These are phyloP conservation scores for Graptemys geographica DNA, from an alignment of 2,797 vertebrate genomes.

Conservation along the genomic window DNA sequence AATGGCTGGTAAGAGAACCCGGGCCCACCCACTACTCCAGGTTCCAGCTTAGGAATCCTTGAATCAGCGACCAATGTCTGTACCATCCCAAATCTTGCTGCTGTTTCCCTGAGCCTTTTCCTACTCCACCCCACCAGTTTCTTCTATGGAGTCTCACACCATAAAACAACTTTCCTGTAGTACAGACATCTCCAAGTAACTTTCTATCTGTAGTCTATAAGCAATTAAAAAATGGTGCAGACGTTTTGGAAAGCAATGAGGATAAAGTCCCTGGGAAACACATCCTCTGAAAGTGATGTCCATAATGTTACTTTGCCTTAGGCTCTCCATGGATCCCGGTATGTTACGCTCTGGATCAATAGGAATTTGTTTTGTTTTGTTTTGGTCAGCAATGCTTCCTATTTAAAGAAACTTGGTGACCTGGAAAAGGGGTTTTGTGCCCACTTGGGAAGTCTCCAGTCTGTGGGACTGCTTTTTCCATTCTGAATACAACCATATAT, in stretches of 20 bases:
- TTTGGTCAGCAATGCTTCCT: conserved; percentile 56
- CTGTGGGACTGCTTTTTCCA: conserved; percentile 69
- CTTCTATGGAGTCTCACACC: no score
- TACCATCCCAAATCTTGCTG: no score
- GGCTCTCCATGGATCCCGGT: rapidly evolving
- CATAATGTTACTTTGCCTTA: conserved; percentile 23
- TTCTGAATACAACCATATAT: conserved; percentile 76
- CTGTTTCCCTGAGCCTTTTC: no score
- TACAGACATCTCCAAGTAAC: no score
- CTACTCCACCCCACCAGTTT: no score
- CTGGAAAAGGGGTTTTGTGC: conserved; percentile 66
- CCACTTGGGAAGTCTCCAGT: conserved; percentile 64
- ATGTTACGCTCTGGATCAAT: conserved; percentile 24
- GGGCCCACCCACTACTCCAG: no score
- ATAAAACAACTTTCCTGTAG: no score
- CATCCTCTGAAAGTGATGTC: background rate
- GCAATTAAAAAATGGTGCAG: background rate
- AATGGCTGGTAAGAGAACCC: no score
- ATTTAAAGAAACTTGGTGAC: conserved; percentile 56
- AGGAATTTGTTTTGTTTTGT: background rate
- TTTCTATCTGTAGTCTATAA: background rate
- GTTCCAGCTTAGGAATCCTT: no score
- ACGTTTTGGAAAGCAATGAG: conserved; percentile 6
- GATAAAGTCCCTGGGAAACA: background rate
- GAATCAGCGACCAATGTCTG: no score